Evolutionary conservation across 2,113 vertebrate species (phyloP).

Genomic region (Scomber scombrus): DNA sequence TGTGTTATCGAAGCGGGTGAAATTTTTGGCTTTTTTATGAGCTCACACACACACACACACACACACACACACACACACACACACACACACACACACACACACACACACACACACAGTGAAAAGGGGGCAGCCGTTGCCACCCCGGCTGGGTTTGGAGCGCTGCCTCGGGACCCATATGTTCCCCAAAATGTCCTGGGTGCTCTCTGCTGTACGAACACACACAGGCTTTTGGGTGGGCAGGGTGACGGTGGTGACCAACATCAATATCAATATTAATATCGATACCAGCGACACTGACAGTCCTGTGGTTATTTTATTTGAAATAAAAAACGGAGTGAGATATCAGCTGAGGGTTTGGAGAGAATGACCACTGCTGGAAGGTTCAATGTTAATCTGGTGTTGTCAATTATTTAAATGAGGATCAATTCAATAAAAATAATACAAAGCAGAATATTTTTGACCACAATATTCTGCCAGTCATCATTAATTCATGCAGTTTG

Average conservation of each 20-base stretch:
- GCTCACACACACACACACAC: conserved; percentile 18
- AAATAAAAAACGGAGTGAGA: conserved; percentile 1
- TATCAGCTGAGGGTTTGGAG: background rate
- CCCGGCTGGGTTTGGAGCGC: conserved; percentile 77
- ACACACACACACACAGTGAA: conserved; percentile 50
- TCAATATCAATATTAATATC: conserved; percentile 11
- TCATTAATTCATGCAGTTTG: background rate
- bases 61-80: conserved; percentile 41
- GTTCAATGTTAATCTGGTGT: background rate
- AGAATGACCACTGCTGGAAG: background rate
- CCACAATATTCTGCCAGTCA: background rate
- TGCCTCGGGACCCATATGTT: conserved; percentile 84
- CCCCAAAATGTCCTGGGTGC: conserved; percentile 74
- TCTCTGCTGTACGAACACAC: conserved; percentile 64
- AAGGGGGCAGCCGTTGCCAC: conserved; percentile 69
- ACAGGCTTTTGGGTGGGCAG: conserved; percentile 18
- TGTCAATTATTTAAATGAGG: background rate
- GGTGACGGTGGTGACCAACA: conserved; percentile 34
- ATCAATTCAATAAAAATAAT: background rate
- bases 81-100: conserved; percentile 49
- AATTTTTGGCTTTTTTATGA: background rate
- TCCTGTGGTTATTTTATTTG: background rate
- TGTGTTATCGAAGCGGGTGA: no score
- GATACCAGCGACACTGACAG: background rate
- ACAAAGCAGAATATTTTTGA: background rate